These are phyloP conservation scores for Pomacea maculata DNA, from an alignment of 1,140 invertebrate species.

Conservation along the genomic window DNA sequence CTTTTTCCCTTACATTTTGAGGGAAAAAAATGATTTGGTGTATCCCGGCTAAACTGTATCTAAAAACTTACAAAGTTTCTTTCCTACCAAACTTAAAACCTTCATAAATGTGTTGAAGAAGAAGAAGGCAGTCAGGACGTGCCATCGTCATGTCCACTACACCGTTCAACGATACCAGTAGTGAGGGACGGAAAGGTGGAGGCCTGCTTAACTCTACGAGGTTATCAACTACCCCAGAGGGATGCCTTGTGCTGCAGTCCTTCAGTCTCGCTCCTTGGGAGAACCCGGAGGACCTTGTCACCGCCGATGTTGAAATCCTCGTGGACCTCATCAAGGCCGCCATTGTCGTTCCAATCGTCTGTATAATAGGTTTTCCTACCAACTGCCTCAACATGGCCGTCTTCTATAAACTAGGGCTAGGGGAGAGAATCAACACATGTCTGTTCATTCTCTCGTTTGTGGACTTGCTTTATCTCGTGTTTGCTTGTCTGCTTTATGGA, in stretches of 20 bases:
- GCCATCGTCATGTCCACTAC: too few relatives aligned
- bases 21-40: too few relatives aligned
- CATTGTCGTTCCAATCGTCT: neutral
- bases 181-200: too few relatives aligned
- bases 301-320: neutral
- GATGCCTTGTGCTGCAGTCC: neutral
- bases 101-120: too few relatives aligned
- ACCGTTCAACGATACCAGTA: too few relatives aligned
- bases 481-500: neutral
- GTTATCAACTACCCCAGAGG: neutral
- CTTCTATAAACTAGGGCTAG: constrained; percentile 2
- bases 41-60: too few relatives aligned
- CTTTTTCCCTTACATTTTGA: too few relatives aligned
- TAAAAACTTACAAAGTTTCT: too few relatives aligned
- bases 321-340: neutral
- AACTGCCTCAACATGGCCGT: constrained; percentile 17
- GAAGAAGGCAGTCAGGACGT: too few relatives aligned
- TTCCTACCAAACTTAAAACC: too few relatives aligned
- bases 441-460: constrained; percentile 3
- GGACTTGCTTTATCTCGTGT: neutral
- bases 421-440: constrained; percentile 11
- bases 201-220: too few relatives aligned
- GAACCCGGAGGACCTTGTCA: constrained; percentile 1
- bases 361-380: neutral
- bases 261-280: neutral